Percentiles rank a stretch among this genome's conserved stretches.
These are phyloP conservation scores for Athene noctua DNA, from an alignment of 2,113 vertebrate species.

Conservation along the genomic window DNA sequence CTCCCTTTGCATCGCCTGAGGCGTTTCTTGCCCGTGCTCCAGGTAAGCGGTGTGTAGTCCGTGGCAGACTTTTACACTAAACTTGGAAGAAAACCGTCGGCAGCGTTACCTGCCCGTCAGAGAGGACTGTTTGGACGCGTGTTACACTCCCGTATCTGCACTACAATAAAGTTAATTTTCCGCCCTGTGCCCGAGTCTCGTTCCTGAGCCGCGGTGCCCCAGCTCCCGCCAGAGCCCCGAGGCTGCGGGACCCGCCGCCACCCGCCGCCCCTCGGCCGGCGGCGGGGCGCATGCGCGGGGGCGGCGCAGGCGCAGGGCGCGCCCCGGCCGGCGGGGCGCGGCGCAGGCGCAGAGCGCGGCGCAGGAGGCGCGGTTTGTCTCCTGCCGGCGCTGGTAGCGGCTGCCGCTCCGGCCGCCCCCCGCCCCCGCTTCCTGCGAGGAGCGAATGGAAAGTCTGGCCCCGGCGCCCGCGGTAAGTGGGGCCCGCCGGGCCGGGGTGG, in stretches of 20 bases:
- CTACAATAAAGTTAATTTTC: background rate
- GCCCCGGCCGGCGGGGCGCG: background rate
- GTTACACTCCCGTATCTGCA: fast-evolving
- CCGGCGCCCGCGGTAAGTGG: background rate
- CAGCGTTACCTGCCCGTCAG: background rate
- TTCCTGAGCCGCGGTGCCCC: background rate
- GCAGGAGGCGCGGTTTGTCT: background rate
- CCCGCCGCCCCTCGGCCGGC: too few species aligned
- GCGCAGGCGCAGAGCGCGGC: background rate
- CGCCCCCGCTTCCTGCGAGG: constrained; percentile 18
- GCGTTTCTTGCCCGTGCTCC: fast-evolving
- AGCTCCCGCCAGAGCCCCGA: background rate
- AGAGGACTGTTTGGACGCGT: fast-evolving
- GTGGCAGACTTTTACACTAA: fast-evolving
- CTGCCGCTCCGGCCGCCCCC: background rate
- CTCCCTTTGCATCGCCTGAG: fast-evolving
- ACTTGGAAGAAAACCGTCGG: fast-evolving
- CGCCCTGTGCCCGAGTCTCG: too few species aligned
- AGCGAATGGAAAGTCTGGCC: constrained; percentile 11
- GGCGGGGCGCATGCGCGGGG: background rate
- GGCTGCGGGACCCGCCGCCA: too few species aligned
- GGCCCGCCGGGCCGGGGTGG: background rate
- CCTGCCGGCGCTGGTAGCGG: background rate
- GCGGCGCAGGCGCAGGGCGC: background rate
- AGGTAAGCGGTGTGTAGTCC: fast-evolving